Conservation (phyloP, 2,797 vertebrate species). For the Gobionotothen gibberifrons region DNA sequence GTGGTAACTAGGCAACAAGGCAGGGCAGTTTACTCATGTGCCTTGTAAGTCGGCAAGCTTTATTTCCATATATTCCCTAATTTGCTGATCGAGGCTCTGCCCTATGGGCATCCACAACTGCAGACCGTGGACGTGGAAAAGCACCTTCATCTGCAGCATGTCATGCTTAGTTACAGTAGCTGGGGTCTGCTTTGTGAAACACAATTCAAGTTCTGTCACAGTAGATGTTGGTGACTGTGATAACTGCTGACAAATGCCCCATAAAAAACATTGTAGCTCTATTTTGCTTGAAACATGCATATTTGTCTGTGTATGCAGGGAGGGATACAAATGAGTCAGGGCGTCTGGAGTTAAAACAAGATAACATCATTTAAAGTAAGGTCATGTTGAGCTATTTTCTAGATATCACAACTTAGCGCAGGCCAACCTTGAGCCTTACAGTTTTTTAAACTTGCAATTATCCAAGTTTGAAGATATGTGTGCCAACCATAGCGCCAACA, state of each 20-base stretch:
- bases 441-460: no score
- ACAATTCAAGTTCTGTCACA: neutral
- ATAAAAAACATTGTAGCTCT: neutral
- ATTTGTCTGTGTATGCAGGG: neutral
- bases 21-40: conserved; percentile 61
- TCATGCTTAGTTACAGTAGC: conserved; percentile 7
- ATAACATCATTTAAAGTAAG: no score
- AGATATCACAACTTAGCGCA: no score
- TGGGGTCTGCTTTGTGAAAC: conserved; percentile 10
- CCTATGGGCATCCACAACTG: conserved; percentile 13
- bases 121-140: conserved; percentile 21
- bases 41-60: conserved; percentile 53
- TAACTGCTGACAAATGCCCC: neutral
- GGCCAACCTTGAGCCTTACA: no score
- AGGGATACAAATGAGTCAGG: neutral
- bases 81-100: conserved; percentile 35
- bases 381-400: no score
- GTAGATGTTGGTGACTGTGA: neutral
- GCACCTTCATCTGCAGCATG: conserved; percentile 7
- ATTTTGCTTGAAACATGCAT: neutral
- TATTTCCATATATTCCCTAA: conserved; percentile 55
- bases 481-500: neutral
- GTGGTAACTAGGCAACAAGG: conserved; percentile 79
- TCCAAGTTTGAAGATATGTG: neutral
- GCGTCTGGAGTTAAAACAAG: neutral